phyloP scores from a whole-genome alignment of 2,888 invertebrate species.

The Idaea straminata region DNA sequence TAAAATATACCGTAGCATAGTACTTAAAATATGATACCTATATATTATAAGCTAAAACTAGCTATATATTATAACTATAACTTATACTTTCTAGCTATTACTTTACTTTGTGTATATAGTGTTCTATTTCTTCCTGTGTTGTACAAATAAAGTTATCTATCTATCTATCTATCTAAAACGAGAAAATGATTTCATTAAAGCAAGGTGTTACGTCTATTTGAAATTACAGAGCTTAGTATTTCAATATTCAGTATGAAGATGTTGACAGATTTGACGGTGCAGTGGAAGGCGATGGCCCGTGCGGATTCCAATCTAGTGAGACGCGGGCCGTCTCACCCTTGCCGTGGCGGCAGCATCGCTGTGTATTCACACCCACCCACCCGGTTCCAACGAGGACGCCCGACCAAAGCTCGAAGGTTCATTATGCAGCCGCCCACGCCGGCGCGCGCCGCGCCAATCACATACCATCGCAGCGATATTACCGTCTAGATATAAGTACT shows the following conservation, averaged over 20 bases:
- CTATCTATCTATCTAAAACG: no score
- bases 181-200: neutral
- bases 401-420: slow-evolving; percentile 49
- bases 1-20: no score
- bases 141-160: no score
- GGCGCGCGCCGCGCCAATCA: slow-evolving; percentile 60
- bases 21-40: no score
- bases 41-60: no score
- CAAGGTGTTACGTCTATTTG: neutral
- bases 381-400: slow-evolving; percentile 25
- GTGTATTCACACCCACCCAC: slow-evolving; percentile 6
- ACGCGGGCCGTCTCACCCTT: slow-evolving; percentile 35
- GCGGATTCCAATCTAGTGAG: slow-evolving; percentile 63
- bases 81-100: no score
- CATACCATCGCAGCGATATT: slow-evolving; percentile 72
- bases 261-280: slow-evolving; percentile 55
- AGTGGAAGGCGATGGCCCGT: slow-evolving; percentile 53
- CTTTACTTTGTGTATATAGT: no score
- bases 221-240: slow-evolving; percentile 1
- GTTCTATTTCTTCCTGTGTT: no score
- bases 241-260: slow-evolving; percentile 33
- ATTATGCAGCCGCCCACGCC: slow-evolving; percentile 76
- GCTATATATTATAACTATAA: no score
- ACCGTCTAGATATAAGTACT: slow-evolving; percentile 45
- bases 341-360: slow-evolving; percentile 11